These are phyloP conservation scores for Stigmatopora argus DNA, from an alignment of 2,113 vertebrate species.

Conservation along the genomic window DNA sequence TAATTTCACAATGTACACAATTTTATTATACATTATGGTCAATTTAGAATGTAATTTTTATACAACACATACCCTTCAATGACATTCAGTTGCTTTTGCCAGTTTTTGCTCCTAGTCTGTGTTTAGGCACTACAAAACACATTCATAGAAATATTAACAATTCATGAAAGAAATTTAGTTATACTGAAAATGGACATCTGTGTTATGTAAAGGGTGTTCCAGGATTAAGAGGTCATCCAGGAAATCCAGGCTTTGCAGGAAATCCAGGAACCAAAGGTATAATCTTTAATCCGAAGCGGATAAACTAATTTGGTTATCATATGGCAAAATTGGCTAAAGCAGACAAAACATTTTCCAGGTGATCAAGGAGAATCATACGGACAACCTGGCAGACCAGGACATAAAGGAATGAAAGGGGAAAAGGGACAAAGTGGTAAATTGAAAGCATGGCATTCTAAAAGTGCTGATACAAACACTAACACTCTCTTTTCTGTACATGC, in stretches of 20 bases:
- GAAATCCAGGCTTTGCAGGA: constrained; percentile 38
- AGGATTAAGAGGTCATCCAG: constrained; percentile 22
- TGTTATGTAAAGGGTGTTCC: constrained; percentile 43
- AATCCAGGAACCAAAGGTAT: constrained; percentile 45
- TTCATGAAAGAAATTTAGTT: neutral
- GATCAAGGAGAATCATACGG: constrained; percentile 31
- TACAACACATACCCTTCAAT: neutral
- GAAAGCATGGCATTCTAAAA: neutral
- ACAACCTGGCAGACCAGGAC: constrained; percentile 44
- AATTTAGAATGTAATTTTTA: neutral
- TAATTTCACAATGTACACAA: neutral
- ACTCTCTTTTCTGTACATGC: too few relatives aligned
- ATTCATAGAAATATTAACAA: neutral
- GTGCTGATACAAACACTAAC: neutral
- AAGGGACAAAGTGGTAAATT: constrained; percentile 24
- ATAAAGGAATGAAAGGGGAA: constrained; percentile 42
- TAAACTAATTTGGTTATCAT: neutral
- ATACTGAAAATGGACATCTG: neutral
- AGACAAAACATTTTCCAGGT: constrained; percentile 33
- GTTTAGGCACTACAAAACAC: neutral
- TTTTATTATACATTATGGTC: neutral
- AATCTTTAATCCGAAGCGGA: constrained; percentile 11
- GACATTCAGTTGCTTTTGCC: neutral
- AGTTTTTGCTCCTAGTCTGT: neutral
- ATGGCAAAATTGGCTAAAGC: neutral